phyloP scores from a whole-genome alignment of 1,140 invertebrate genomes.

The Phthorimaea operculella region DNA sequence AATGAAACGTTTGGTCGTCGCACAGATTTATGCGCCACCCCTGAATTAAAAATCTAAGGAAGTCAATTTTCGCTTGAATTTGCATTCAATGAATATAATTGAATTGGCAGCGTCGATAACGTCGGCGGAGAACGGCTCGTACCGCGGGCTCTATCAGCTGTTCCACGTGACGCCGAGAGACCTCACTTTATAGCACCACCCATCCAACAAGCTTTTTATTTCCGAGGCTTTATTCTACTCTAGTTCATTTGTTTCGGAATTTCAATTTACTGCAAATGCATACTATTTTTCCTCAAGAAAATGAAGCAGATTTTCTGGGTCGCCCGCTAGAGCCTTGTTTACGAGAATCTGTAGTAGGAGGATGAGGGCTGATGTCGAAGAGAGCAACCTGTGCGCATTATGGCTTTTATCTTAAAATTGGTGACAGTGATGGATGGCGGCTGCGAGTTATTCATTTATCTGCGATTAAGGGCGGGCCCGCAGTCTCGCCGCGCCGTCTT shows the following conservation, averaged over 20 bases:
- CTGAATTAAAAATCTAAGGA: neutral
- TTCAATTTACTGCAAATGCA: too few species aligned
- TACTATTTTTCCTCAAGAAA: too few species aligned
- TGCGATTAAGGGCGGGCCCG: slow-evolving; percentile 26
- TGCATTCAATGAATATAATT: slow-evolving; percentile 1
- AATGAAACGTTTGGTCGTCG: neutral
- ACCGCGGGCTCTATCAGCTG: neutral
- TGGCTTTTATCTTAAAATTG: slow-evolving; percentile 57
- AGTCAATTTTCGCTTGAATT: slow-evolving; percentile 1
- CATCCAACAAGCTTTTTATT: too few species aligned
- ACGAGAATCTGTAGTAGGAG: neutral
- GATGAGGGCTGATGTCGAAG: slow-evolving; percentile 4
- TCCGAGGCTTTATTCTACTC: too few species aligned
- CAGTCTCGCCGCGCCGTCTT: too few species aligned
- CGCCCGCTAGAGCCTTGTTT: too few species aligned
- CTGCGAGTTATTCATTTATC: slow-evolving; percentile 52
- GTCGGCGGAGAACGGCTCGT: neutral
- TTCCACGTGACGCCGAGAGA: too few species aligned
- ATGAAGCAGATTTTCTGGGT: too few species aligned
- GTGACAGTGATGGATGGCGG: slow-evolving; percentile 50
- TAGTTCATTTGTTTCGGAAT: too few species aligned
- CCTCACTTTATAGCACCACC: too few species aligned
- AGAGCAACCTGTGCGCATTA: slow-evolving; percentile 31
- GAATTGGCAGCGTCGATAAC: slow-evolving; percentile 1
- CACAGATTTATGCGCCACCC: neutral